Evolutionary conservation across 2,797 vertebrate genomes (phyloP).

Genomic region (Galago senegalensis): DNA sequence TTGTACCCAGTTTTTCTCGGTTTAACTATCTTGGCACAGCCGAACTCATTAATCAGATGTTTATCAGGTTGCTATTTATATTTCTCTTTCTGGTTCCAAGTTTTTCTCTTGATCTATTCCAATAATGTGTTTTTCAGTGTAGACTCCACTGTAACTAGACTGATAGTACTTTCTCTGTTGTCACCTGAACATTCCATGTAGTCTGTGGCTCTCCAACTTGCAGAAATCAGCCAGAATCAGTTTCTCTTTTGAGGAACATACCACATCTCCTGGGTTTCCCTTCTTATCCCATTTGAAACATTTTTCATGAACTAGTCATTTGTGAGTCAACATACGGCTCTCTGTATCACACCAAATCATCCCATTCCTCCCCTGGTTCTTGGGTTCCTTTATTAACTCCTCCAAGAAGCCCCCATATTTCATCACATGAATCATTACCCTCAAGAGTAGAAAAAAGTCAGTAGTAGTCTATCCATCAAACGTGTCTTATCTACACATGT

Average conservation of each 20-base stretch:
- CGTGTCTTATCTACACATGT: background rate
- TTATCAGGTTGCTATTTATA: background rate
- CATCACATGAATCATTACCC: constrained; percentile 27
- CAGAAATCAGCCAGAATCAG: background rate
- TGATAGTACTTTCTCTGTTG: background rate
- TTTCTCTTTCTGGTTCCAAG: constrained; percentile 43
- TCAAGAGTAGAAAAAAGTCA: constrained; percentile 21
- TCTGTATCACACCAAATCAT: background rate
- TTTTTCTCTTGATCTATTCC: constrained; percentile 5
- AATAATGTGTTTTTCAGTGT: background rate
- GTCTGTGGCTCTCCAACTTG: background rate
- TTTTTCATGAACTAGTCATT: background rate
- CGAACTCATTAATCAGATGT: constrained; percentile 42
- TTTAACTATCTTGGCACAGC: constrained; percentile 23
- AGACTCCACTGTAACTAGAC: background rate
- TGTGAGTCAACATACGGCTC: background rate
- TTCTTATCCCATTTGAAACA: constrained; percentile 17
- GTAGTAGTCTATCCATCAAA: background rate
- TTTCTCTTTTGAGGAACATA: constrained; percentile 9
- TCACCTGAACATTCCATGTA: background rate
- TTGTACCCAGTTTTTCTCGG: background rate
- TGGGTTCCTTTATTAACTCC: background rate
- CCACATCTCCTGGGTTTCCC: background rate
- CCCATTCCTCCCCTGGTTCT: background rate
- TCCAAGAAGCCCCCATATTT: background rate